Percentiles rank a stretch among this genome's conserved stretches.
Evolutionary conservation across 1,140 invertebrate genomes (phyloP).

Genomic region (Condylostylus longicornis): DNA sequence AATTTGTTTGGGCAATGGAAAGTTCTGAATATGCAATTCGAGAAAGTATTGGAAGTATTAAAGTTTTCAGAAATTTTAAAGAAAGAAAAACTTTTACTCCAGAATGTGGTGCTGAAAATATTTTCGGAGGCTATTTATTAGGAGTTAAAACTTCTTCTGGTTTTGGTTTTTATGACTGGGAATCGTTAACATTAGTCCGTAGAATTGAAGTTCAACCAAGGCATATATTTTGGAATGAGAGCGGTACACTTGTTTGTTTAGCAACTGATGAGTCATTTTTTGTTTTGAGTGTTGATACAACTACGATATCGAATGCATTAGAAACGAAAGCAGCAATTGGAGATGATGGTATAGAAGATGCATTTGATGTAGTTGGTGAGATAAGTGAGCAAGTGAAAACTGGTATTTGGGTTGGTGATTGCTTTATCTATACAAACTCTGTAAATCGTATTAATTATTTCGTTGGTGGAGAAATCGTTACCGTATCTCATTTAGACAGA

Average conservation of each 20-base stretch:
- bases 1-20: constrained; percentile 98
- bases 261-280: constrained; percentile 95
- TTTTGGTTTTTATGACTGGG: constrained; percentile 94
- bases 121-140: constrained; percentile 89
- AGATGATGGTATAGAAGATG: constrained; percentile 92
- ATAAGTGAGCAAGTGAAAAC: constrained; percentile 89
- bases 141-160: constrained; percentile 89
- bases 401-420: constrained; percentile 96
- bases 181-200: constrained; percentile 76
- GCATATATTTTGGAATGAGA: constrained; percentile 94
- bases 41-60: constrained; percentile 78
- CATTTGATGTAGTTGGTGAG: constrained; percentile 79
- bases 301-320: constrained; percentile 54
- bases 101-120: constrained; percentile 90
- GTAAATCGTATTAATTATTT: constrained; percentile 97
- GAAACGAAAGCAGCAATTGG: constrained; percentile 60
- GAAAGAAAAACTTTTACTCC: constrained; percentile 90
- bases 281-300: constrained; percentile 76
- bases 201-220: constrained; percentile 40
- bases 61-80: constrained; percentile 97
- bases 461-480: constrained; percentile 97
- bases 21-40: constrained; percentile 89
- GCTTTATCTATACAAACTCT: constrained; percentile 98
- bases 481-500: constrained; percentile 90
- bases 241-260: constrained; percentile 83